Percentiles rank a stretch among this genome's conserved stretches.
Conservation (phyloP, 2,888 invertebrate species). For the Hesperia comma region DNA sequence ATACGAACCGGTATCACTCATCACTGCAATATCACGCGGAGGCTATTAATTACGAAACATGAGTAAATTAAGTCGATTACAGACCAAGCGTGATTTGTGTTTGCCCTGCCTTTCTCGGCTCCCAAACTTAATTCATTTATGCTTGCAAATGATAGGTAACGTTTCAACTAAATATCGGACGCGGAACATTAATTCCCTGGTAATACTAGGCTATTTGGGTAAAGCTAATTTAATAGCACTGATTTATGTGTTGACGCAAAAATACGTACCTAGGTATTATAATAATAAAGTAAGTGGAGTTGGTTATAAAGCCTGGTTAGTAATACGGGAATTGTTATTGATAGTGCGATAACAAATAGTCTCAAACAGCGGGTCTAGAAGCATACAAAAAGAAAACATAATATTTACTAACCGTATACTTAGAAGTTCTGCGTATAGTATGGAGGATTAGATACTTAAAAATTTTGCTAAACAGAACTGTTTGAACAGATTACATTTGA, state of each 20-base stretch:
- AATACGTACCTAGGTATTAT: neutral
- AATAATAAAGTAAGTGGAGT: no score
- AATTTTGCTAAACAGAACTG: no score
- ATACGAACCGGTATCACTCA: constrained; percentile 30
- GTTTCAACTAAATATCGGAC: constrained; percentile 33
- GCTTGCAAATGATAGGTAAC: constrained; percentile 34
- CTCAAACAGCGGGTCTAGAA: no score
- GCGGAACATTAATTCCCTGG: constrained; percentile 30
- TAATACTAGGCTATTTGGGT: constrained; percentile 27
- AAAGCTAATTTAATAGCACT: constrained; percentile 11
- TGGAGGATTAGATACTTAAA: no score
- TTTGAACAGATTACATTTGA: no score
- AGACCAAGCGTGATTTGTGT: constrained; percentile 28
- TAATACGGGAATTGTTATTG: no score
- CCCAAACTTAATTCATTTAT: constrained; percentile 31
- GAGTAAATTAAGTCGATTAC: constrained; percentile 34
- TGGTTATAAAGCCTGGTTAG: no score
- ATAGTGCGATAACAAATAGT: no score
- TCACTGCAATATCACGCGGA: constrained; percentile 29
- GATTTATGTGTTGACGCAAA: constrained; percentile 1
- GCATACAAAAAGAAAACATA: no score
- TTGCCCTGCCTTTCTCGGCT: constrained; percentile 29
- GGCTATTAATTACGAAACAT: constrained; percentile 34
- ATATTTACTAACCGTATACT: no score
- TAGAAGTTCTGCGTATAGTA: no score